These are phyloP conservation scores for Synanthedon vespiformis DNA, from an alignment of 2,888 invertebrate species.

Conservation along the genomic window DNA sequence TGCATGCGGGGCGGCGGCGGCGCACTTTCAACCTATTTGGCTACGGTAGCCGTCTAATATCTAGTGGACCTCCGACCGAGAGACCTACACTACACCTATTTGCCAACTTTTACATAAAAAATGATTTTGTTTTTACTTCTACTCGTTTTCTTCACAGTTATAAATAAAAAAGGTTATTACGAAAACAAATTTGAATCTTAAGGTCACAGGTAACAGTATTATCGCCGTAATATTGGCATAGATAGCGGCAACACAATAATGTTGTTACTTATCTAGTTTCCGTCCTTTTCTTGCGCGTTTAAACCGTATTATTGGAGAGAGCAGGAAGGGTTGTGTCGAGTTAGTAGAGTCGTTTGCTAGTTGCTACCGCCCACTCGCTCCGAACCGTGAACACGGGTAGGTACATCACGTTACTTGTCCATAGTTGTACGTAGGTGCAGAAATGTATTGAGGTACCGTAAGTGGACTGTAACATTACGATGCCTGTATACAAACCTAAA, in stretches of 20 bases:
- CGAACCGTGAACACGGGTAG: slow-evolving; percentile 1
- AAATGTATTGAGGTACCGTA: background rate
- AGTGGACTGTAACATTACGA: background rate
- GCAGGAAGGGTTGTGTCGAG: slow-evolving; percentile 20
- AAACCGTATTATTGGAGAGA: slow-evolving; percentile 19
- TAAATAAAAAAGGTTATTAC: background rate
- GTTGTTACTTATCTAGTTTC: slow-evolving; percentile 13
- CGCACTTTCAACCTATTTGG: too few relatives aligned
- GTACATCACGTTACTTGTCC: background rate
- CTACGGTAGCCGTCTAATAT: too few relatives aligned
- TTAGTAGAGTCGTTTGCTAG: slow-evolving; percentile 20
- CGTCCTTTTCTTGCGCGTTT: slow-evolving; percentile 24
- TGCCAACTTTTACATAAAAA: too few relatives aligned
- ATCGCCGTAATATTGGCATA: slow-evolving; percentile 33
- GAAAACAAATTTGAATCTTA: slow-evolving; percentile 1
- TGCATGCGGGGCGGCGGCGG: too few relatives aligned
- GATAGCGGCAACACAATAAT: slow-evolving; percentile 20
- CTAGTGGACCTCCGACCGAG: too few relatives aligned
- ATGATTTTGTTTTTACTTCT: too few relatives aligned
- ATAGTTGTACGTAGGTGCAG: background rate
- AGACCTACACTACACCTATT: too few relatives aligned
- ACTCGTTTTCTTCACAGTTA: background rate
- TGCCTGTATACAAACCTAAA: too few relatives aligned
- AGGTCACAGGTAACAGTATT: slow-evolving; percentile 50
- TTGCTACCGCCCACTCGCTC: slow-evolving; percentile 38